A percentile compares a stretch with the other conserved stretches of the same genome.
phyloP scores from a whole-genome alignment of 2,888 invertebrate species.

The Iphiclides podalirius region DNA sequence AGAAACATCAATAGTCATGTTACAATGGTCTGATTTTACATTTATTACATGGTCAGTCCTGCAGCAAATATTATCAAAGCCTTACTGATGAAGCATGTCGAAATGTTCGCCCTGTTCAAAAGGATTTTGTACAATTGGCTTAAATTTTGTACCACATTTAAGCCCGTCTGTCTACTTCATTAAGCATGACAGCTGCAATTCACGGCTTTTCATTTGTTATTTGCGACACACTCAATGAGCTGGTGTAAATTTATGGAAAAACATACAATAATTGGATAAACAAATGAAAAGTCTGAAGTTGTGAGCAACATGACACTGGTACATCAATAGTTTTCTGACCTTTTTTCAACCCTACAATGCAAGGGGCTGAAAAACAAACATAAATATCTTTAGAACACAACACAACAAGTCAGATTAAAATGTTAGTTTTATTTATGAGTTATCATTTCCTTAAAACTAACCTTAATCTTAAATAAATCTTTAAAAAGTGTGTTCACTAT shows the following conservation, averaged over 20 bases:
- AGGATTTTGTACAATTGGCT: constrained; percentile 55
- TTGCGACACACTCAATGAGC: not conserved
- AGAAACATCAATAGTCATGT: constrained; percentile 21
- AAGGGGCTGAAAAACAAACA: constrained; percentile 72
- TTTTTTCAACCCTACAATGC: constrained; percentile 57
- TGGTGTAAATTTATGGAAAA: too few relatives aligned
- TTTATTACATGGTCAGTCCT: constrained; percentile 25
- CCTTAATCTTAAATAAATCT: too few relatives aligned
- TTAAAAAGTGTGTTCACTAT: too few relatives aligned
- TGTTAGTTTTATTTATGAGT: too few relatives aligned
- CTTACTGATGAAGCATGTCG: constrained; percentile 44
- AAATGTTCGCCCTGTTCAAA: constrained; percentile 51
- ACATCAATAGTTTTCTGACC: constrained; percentile 65
- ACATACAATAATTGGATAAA: not conserved
- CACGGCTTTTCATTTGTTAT: constrained; percentile 10
- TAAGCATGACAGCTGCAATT: constrained; percentile 49
- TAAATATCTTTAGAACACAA: constrained; percentile 25
- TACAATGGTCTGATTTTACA: constrained; percentile 19
- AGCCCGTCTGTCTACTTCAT: constrained; percentile 50
- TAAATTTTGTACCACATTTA: constrained; percentile 61
- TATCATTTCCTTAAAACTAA: too few relatives aligned
- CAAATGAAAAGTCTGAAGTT: constrained; percentile 47
- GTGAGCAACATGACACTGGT: constrained; percentile 51
- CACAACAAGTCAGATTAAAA: constrained; percentile 12
- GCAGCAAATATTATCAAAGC: constrained; percentile 45